Conservation (phyloP, 2,113 vertebrate genomes). For the Syrmaticus mikado region DNA sequence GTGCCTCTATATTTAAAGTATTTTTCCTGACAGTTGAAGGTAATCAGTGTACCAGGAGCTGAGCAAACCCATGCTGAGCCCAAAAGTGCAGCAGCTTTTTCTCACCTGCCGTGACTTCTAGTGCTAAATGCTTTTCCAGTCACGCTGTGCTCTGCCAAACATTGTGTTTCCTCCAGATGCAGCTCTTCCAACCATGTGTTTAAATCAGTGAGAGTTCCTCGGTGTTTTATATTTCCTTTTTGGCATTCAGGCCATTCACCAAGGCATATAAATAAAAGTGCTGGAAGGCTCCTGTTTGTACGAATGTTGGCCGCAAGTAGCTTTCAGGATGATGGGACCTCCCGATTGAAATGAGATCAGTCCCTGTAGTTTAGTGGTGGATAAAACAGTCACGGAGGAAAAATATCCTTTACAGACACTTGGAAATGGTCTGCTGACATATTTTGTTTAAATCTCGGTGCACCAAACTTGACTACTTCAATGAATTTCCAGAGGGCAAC, state of each 20-base stretch:
- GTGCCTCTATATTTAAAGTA: background rate
- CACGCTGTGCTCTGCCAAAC: background rate
- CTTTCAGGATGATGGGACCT: background rate
- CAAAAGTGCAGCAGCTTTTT: constrained; percentile 15
- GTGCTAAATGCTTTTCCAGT: background rate
- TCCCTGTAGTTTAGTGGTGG: background rate
- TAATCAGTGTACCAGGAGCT: background rate
- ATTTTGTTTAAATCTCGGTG: background rate
- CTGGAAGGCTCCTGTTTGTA: background rate
- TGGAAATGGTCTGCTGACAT: background rate
- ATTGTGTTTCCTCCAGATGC: constrained; percentile 25
- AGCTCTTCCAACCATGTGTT: background rate
- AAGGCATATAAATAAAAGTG: background rate
- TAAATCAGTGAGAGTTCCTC: background rate
- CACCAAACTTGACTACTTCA: background rate
- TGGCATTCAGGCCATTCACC: background rate
- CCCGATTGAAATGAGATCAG: background rate
- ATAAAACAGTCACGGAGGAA: background rate
- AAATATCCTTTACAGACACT: background rate
- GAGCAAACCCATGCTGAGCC: background rate
- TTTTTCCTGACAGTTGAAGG: constrained; percentile 12
- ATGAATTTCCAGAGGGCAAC: background rate
- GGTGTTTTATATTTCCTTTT: background rate
- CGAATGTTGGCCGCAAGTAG: background rate
- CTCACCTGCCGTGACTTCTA: constrained; percentile 10